Evolutionary conservation across 2,888 invertebrate species (phyloP).

Genomic region (Phalera bucephala): DNA sequence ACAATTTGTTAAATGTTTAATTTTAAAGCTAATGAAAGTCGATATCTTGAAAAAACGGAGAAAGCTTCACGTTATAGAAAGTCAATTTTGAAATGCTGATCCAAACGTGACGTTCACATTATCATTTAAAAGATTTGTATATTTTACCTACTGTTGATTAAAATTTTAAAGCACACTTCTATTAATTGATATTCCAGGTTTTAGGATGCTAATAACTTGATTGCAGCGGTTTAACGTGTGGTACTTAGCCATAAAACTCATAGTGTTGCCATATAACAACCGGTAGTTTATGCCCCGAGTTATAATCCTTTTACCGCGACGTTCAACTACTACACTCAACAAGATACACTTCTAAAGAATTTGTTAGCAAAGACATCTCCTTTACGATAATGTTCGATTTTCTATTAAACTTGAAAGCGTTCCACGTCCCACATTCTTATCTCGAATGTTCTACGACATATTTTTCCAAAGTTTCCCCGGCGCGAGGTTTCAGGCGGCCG

Average conservation of each 20-base stretch:
- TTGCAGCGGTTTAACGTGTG: constrained; percentile 7
- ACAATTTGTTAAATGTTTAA: constrained; percentile 38
- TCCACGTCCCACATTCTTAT: constrained; percentile 82
- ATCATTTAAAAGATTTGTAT: constrained; percentile 5
- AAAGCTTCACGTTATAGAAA: constrained; percentile 14
- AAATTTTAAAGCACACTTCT: constrained; percentile 4
- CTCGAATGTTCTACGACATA: constrained; percentile 81
- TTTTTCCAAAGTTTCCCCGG: constrained; percentile 82
- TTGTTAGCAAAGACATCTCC: constrained; percentile 81
- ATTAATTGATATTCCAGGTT: neutral
- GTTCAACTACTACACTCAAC: constrained; percentile 43
- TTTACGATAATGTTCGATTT: constrained; percentile 83
- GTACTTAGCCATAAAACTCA: constrained; percentile 9
- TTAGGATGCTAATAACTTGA: constrained; percentile 13
- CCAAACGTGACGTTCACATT: constrained; percentile 21
- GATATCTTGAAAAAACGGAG: constrained; percentile 9
- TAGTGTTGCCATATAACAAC: constrained; percentile 10
- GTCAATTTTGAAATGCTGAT: constrained; percentile 13
- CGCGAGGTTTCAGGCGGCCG: constrained; percentile 80
- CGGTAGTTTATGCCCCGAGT: constrained; percentile 13
- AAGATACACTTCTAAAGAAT: constrained; percentile 71
- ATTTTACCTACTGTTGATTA: constrained; percentile 16
- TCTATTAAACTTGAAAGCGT: constrained; percentile 83
- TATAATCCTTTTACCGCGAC: constrained; percentile 32
- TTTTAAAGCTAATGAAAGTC: constrained; percentile 6